Evolutionary conservation across 2,113 vertebrate species (phyloP).

Genomic region (Hydrochoerus hydrochaeris): DNA sequence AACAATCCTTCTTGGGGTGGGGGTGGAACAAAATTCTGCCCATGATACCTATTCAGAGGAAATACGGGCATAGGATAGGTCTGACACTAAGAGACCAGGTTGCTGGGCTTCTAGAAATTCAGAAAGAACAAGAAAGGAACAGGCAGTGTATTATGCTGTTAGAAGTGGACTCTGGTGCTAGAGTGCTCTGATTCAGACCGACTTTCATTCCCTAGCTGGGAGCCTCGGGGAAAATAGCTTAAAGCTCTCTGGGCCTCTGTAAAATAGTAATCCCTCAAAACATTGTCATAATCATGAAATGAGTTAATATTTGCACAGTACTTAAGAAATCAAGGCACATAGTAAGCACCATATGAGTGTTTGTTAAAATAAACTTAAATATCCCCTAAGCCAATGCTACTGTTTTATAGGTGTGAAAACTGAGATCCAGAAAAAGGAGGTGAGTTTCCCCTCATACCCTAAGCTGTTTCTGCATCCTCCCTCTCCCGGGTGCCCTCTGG

Average conservation of each 20-base stretch:
- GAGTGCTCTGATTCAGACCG: neutral
- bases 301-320: slow-evolving; percentile 13
- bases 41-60: neutral
- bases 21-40: neutral
- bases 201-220: neutral
- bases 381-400: neutral
- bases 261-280: neutral
- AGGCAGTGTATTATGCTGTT: fast-evolving
- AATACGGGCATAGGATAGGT: neutral
- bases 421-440: neutral
- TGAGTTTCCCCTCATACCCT: neutral
- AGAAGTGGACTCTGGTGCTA: too few relatives aligned
- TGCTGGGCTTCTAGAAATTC: neutral
- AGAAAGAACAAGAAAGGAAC: neutral
- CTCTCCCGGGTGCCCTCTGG: neutral
- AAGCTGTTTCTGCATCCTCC: neutral
- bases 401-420: slow-evolving; percentile 10
- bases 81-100: neutral
- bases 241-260: neutral
- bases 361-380: neutral
- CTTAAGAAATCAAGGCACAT: neutral
- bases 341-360: neutral
- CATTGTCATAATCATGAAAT: neutral
- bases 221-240: neutral
- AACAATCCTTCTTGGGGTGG: too few relatives aligned